Evolutionary conservation across 2,888 invertebrate genomes (phyloP), one percentile per base, ranked within the genome.

Genomic region (Notodonta dromedarius): DNA sequence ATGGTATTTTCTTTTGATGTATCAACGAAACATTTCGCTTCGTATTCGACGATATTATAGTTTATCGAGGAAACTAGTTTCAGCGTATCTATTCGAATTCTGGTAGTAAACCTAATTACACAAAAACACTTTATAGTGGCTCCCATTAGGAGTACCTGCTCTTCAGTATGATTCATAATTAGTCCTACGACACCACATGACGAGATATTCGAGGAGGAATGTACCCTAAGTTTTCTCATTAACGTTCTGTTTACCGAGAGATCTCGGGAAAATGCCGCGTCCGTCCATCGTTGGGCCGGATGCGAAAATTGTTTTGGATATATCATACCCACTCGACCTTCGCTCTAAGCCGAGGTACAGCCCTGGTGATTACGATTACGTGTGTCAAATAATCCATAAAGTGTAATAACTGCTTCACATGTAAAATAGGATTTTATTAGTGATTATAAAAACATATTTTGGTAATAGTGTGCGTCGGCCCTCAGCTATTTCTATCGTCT

Each of bases 161-260:
- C 35, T 4, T 35, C 2, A 35, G 0, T 7, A 35, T 35, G 35
- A 35, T 35, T 6, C 35, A 7, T 42, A 4, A 42, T 42, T 11
- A 42, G 8, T 4, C 11, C 4, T 9, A 9, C 3, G 3, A 48
- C 4, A n/a, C 7, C n/a, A 48, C 4, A 4, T n/a, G 14, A 6
- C 50, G 9, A 50, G 16, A 50, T 50, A 50, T 50, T 16, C 50
- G 16, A 50, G n/a, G 5, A 13, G n/a, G 11, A 46, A 55, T 42
- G 58, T 67, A 58, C 56, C 48, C 59, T 63, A 72, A 77, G 77
- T 77, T 75, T 77, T 77, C 73, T 77, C 74, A 74, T 74, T 77
- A 75, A 68, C 62, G 59, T 62, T 61, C 56, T 66, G 61, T 72
- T 77, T 67, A 62, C 65, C 69, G 39, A 32, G 63, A 62, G 62